Conservation (phyloP, 2,888 invertebrate species). For the Perithous albicinctus region DNA sequence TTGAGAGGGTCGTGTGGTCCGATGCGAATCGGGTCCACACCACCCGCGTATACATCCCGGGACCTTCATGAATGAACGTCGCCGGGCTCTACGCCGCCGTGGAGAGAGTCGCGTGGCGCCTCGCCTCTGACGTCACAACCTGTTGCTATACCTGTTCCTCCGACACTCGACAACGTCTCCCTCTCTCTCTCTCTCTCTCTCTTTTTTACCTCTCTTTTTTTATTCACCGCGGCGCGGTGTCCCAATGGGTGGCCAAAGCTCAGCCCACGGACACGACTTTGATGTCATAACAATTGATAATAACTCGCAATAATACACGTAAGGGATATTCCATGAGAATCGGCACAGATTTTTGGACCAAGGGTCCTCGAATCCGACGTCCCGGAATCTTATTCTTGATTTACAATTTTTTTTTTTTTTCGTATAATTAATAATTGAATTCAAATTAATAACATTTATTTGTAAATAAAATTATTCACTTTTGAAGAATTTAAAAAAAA, state of each 20-base stretch:
- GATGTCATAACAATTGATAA: neutral
- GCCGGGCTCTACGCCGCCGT: slow-evolving; percentile 41
- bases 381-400: too few relatives aligned
- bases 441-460: too few relatives aligned
- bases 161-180: slow-evolving; percentile 28
- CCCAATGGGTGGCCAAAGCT: slow-evolving; percentile 60
- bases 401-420: too few relatives aligned
- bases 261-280: slow-evolving; percentile 19
- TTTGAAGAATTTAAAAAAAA: too few relatives aligned
- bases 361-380: too few relatives aligned
- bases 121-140: slow-evolving; percentile 82
- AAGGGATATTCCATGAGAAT: too few relatives aligned
- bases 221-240: slow-evolving; percentile 37
- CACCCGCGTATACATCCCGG: slow-evolving; percentile 65
- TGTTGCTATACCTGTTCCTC: slow-evolving; percentile 81
- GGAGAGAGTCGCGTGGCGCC: slow-evolving; percentile 83
- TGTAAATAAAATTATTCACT: too few relatives aligned
- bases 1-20: slow-evolving; percentile 29
- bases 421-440: too few relatives aligned
- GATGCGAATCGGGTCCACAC: slow-evolving; percentile 60
- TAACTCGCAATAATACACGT: too few relatives aligned
- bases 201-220: slow-evolving; percentile 49
- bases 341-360: too few relatives aligned
- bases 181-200: slow-evolving; percentile 31
- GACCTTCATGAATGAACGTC: slow-evolving; percentile 81